Percentiles rank a stretch among this genome's conserved stretches.
phyloP scores from a whole-genome alignment of 2,113 vertebrate genomes.

The Pterocles gutturalis region DNA sequence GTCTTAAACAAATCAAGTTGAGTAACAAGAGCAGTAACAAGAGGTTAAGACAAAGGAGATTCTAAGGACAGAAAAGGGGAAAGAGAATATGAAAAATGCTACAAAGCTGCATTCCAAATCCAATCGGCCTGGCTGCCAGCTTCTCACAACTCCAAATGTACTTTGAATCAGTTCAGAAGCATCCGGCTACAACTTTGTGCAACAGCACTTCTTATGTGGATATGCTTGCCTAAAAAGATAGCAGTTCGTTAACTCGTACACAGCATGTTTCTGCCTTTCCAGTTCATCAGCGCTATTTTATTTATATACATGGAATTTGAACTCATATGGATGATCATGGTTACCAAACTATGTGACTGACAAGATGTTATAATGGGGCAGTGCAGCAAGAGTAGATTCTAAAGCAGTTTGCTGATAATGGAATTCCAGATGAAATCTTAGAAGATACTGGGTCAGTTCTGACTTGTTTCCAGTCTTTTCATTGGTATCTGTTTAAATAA shows the following conservation, averaged over 20 bases:
- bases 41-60: not conserved
- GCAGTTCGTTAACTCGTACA: not conserved
- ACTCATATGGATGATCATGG: not conserved
- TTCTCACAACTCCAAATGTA: not conserved
- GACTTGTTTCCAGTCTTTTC: not conserved
- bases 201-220: not conserved
- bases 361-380: not conserved
- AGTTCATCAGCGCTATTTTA: not conserved
- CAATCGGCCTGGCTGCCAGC: not conserved
- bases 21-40: not conserved
- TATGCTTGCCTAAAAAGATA: not conserved
- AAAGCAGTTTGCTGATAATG: not conserved
- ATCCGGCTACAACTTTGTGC: not conserved
- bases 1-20: rapidly evolving
- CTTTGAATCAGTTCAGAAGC: rapidly evolving
- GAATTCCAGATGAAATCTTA: not conserved
- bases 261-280: not conserved
- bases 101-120: not conserved
- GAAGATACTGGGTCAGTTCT: not conserved
- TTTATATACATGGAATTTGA: not conserved
- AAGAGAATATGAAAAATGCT: not conserved
- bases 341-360: not conserved
- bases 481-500: not conserved
- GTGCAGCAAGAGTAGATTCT: not conserved
- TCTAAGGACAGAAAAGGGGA: not conserved